Percentiles rank a stretch among this genome's conserved stretches.
These are phyloP conservation scores for Scaptomyza tumidula DNA, from an alignment of 2,888 invertebrate species.

Conservation along the genomic window DNA sequence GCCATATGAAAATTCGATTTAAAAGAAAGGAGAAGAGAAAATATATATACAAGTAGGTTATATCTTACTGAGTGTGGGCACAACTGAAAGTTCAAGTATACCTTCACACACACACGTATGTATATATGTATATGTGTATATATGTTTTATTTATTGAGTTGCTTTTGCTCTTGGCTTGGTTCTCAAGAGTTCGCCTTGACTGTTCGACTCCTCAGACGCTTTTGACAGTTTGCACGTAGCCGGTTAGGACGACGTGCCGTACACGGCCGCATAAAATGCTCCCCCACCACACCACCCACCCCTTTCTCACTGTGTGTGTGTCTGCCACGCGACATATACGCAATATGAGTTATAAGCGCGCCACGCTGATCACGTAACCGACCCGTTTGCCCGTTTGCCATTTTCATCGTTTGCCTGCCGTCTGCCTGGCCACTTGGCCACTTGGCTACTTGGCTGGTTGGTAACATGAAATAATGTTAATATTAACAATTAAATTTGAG, in stretches of 20 bases:
- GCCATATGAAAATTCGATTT: constrained; percentile 1
- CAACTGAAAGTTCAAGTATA: constrained; percentile 9
- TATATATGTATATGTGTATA: neutral
- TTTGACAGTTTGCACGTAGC: constrained; percentile 59
- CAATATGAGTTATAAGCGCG: constrained; percentile 73
- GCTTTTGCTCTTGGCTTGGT: constrained; percentile 33
- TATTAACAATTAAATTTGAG: constrained; percentile 62
- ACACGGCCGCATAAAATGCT: constrained; percentile 30
- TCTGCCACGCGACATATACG: constrained; percentile 52
- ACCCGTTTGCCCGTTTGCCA: constrained; percentile 26
- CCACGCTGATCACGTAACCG: constrained; percentile 69
- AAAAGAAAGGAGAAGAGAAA: neutral
- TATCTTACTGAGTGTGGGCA: neutral
- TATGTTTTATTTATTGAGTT: constrained; percentile 67
- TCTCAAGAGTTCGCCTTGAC: constrained; percentile 18
- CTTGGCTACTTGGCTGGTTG: neutral
- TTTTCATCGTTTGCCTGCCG: neutral
- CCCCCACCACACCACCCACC: neutral
- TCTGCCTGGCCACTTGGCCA: neutral
- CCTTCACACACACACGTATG: neutral
- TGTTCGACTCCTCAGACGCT: constrained; percentile 22
- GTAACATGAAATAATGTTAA: constrained; percentile 58
- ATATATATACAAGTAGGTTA: neutral
- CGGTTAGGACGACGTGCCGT: constrained; percentile 35
- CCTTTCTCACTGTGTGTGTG: neutral